A percentile compares a stretch with the other conserved stretches of the same genome.
Conservation (phyloP, 1,140 invertebrate species). For the Hormaphis cornu region DNA sequence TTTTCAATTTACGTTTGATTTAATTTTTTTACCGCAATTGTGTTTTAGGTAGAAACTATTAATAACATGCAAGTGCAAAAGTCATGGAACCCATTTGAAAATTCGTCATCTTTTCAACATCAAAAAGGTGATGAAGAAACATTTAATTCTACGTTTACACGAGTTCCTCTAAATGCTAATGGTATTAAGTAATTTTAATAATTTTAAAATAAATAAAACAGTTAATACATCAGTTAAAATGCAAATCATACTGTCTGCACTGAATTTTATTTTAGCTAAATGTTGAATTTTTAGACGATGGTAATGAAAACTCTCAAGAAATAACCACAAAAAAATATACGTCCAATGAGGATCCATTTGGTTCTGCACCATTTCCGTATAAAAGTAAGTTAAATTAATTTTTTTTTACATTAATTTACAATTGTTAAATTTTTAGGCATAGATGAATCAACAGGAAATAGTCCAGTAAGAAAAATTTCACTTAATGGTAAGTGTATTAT, state of each 20-base stretch:
- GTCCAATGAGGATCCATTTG: slow-evolving; percentile 43
- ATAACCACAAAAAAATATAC: slow-evolving; percentile 36
- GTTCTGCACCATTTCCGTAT: slow-evolving; percentile 50
- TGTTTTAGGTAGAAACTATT: slow-evolving; percentile 15
- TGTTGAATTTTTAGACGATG: slow-evolving; percentile 15
- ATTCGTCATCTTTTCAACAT: slow-evolving; percentile 41
- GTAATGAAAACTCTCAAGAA: slow-evolving; percentile 7
- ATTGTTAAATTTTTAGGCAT: not conserved
- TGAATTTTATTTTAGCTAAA: slow-evolving; percentile 10
- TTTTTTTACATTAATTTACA: not conserved
- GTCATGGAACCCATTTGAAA: slow-evolving; percentile 77
- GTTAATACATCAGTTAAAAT: not conserved
- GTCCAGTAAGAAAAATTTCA: not conserved
- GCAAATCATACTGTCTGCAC: not conserved
- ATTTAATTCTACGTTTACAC: not conserved
- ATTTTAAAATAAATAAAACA: not conserved
- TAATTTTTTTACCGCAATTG: not conserved
- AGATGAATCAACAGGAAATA: not conserved
- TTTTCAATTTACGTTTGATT: not conserved
- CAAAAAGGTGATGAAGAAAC: not conserved
- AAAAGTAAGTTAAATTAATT: slow-evolving; percentile 42
- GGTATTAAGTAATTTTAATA: slow-evolving; percentile 4
- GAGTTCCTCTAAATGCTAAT: not conserved
- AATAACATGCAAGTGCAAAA: slow-evolving; percentile 46
- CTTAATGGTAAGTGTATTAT: slow-evolving; percentile 15